A percentile compares a stretch with the other conserved stretches of the same genome.
Conservation (phyloP, 2,113 vertebrate genomes). For the Pluvianellus socialis region DNA sequence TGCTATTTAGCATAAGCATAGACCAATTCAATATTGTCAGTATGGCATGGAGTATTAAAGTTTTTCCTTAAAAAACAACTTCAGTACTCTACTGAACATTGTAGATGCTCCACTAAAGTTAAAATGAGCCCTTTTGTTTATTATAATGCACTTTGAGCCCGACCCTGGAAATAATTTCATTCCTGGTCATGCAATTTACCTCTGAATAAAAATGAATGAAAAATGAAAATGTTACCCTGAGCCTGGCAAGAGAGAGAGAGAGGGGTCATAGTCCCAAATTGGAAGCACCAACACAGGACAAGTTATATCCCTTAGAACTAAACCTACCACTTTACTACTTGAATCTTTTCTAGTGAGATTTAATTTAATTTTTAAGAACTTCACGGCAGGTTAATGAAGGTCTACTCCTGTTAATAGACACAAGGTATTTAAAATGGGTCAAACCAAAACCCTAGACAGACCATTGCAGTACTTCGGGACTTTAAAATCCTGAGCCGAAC, state of each 20-base stretch:
- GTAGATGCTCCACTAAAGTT: not conserved
- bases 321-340: not conserved
- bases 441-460: not conserved
- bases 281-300: not conserved
- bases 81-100: not conserved
- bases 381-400: slow-evolving; percentile 54
- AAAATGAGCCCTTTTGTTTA: not conserved
- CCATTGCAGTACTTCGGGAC: not conserved
- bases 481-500: not conserved
- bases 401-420: not conserved
- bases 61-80: not conserved
- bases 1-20: not conserved
- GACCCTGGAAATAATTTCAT: not conserved
- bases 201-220: not conserved
- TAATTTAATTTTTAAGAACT: slow-evolving; percentile 33
- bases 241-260: not conserved
- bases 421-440: slow-evolving; percentile 30
- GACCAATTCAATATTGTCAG: not conserved
- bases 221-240: not conserved
- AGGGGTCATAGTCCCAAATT: not conserved
- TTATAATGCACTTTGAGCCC: not conserved
- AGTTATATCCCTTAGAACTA: not conserved
- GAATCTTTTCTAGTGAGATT: slow-evolving; percentile 35
- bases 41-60: not conserved
- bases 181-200: not conserved